A percentile compares a stretch with the other conserved stretches of the same genome.
Evolutionary conservation across 2,797 vertebrate species (phyloP).

Genomic region (Neopelma chrysocephalum): DNA sequence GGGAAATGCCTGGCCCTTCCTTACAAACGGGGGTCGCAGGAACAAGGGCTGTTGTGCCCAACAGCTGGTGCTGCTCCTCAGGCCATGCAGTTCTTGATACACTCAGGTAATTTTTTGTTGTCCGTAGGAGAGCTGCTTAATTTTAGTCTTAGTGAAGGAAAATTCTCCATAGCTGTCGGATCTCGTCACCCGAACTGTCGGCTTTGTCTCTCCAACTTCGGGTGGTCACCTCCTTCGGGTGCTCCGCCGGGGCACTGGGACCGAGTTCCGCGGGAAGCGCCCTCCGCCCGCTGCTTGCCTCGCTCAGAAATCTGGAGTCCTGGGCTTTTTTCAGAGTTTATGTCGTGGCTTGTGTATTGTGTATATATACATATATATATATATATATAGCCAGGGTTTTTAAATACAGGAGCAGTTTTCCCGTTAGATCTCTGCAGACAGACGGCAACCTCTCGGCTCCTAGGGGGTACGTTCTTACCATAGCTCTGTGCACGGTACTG

Average conservation of each 20-base stretch:
- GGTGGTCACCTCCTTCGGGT: accelerated
- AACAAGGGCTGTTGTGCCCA: accelerated
- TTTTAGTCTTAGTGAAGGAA: accelerated
- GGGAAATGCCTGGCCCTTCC: accelerated
- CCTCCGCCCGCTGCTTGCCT: accelerated
- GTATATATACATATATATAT: neutral
- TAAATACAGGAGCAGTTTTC: neutral
- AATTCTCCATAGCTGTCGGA: accelerated
- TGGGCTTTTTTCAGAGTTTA: neutral
- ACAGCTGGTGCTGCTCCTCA: accelerated
- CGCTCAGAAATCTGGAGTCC: accelerated
- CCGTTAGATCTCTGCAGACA: too few species aligned
- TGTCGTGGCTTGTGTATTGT: neutral
- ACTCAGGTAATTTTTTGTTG: accelerated
- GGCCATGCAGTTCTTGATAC: accelerated
- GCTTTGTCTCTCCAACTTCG: accelerated
- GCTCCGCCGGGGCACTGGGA: accelerated
- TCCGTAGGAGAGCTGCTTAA: accelerated
- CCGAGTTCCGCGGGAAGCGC: neutral
- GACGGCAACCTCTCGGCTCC: accelerated
- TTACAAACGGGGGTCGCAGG: accelerated
- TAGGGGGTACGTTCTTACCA: accelerated
- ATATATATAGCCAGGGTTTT: too few species aligned
- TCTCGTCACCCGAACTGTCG: accelerated
- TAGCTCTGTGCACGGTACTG: accelerated